These are phyloP conservation scores for Aphrocallistes beatrix DNA, from an alignment of 37 sponge, comb jelly and placozoan genomes.

Conservation along the genomic window DNA sequence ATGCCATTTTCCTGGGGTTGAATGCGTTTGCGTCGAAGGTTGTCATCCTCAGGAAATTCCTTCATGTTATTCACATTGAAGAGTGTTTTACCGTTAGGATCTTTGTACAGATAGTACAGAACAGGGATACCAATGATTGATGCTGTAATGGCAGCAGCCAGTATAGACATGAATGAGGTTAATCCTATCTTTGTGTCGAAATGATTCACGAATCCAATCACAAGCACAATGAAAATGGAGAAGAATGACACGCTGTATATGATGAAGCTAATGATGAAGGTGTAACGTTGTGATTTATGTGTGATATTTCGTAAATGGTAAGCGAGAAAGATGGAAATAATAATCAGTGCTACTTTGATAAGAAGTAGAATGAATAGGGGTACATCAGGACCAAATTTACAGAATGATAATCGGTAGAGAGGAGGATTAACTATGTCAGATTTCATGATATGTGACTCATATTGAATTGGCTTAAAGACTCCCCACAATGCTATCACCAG, in stretches of 20 bases:
- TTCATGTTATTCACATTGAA: not conserved
- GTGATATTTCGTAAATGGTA: slow-evolving; percentile 13
- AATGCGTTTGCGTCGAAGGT: not conserved
- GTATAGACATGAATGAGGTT: not conserved
- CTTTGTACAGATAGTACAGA: not conserved
- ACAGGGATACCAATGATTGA: not conserved
- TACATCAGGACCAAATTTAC: not conserved
- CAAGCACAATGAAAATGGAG: not conserved
- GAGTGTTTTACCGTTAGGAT: not conserved
- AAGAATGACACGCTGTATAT: not conserved
- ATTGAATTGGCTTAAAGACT: not conserved
- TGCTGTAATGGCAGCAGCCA: not conserved
- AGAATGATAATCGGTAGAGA: not conserved
- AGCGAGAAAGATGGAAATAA: not conserved
- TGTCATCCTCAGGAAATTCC: not conserved
- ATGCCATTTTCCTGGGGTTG: not conserved
- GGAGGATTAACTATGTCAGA: not conserved
- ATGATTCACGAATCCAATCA: not conserved
- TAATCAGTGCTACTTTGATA: not conserved
- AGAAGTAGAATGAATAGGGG: not conserved
- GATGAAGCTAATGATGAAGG: not conserved
- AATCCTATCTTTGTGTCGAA: not conserved
- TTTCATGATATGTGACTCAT: not conserved
- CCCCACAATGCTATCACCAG: not conserved
- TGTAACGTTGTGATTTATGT: not conserved